Base-by-base conservation (phyloP, 2,888 invertebrate genomes). In the Tetranychus piercei region DNA sequence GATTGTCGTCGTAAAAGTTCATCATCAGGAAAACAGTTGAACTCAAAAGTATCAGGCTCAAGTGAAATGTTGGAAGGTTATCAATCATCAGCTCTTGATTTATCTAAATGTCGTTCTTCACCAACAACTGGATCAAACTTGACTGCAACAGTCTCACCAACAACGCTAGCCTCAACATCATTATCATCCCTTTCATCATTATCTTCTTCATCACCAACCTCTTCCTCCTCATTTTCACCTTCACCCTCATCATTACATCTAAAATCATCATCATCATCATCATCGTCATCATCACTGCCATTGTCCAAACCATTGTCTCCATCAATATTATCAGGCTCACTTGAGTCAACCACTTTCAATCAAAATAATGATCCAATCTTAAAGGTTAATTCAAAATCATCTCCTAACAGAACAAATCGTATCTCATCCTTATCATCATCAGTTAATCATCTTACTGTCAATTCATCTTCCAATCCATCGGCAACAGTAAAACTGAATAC, bases 91-190 rank as follows among this genome's bases (percentile, higher is more conserved):
- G 69, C 69, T 11, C 34, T 69, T 22, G 69, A 69, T 34, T 69
- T 69, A 34, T 69, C 69, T 34, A 69, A 69, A 34, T 69, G 69
- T 69, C 55, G 55, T 55, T 55, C 55, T 15, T 55, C 55, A 55
- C 55, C 55, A 55, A 55, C 55, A 55, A 55, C 55, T 34, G 34
- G 34, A 55, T 15, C 55, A 55, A 55, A 9, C 55, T 15, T 55
- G 15, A 55, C 55, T 15, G 9, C 45, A 7, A 55, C 55, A 55
- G 15, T 15, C 15, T 15, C 55, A 15, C 9, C 55, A 55, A 55
- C 55, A 55, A 55, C 55, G 15, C 2, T 55, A 55, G 55, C 55
- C 55, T 55, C 55, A 55, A 55, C 55, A 55, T 55, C 55, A 55
- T 55, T 6, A 55, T 55, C 55, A 9, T 55, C 55, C 9, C 15